Percentiles rank a stretch among this genome's conserved stretches.
These are phyloP conservation scores for Trachemys scripta DNA, from an alignment of 2,113 vertebrate genomes.

Conservation along the genomic window DNA sequence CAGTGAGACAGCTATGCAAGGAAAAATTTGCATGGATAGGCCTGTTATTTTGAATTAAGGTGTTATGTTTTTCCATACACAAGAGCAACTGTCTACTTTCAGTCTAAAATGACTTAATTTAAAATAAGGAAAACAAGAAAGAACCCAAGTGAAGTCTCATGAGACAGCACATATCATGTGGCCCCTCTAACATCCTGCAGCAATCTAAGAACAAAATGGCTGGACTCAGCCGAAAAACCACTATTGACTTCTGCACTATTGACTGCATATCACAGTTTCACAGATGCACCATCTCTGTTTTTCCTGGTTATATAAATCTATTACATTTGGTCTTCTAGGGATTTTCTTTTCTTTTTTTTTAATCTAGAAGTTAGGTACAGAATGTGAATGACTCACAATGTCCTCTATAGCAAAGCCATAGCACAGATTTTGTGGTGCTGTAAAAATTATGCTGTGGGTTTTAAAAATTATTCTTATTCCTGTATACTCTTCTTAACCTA, in stretches of 20 bases:
- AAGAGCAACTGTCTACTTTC: background rate
- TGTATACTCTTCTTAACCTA: background rate
- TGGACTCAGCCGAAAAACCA: background rate
- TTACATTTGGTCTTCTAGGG: background rate
- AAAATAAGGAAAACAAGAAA: background rate
- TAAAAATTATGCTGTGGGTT: background rate
- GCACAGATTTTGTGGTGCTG: background rate
- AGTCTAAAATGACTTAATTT: background rate
- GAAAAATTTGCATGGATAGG: rapidly evolving
- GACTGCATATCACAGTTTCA: background rate
- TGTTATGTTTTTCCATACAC: rapidly evolving
- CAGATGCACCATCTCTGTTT: background rate
- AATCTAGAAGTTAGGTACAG: conserved; percentile 15
- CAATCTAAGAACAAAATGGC: background rate
- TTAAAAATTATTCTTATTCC: background rate
- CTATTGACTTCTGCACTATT: background rate
- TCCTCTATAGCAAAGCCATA: conserved; percentile 13
- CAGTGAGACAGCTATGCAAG: rapidly evolving
- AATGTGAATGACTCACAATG: conserved; percentile 10
- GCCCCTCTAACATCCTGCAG: background rate
- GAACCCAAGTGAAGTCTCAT: background rate
- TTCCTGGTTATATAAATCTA: background rate
- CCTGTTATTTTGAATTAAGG: rapidly evolving
- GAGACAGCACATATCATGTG: background rate
- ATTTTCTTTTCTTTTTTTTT: background rate